Conservation (phyloP, 2,888 invertebrate species). For the Drosophila heteroneura region DNA sequence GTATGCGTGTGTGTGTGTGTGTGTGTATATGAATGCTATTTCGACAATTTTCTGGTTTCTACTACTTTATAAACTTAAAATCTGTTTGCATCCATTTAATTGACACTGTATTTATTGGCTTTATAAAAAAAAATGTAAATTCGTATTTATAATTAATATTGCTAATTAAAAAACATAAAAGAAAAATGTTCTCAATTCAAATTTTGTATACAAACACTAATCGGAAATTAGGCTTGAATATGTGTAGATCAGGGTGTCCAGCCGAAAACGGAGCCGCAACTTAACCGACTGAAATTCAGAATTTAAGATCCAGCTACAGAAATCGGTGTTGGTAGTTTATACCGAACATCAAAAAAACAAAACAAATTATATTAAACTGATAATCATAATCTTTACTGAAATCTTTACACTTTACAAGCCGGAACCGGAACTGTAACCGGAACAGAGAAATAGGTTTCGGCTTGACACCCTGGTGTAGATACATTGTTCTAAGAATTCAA, state of each 20-base stretch:
- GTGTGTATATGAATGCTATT: background rate
- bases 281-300: background rate
- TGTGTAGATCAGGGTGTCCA: background rate
- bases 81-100: background rate
- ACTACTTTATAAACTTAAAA: background rate
- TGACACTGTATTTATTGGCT: background rate
- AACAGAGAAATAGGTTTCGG: background rate
- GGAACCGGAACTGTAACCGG: background rate
- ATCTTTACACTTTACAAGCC: background rate
- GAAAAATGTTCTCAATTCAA: background rate
- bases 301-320: background rate
- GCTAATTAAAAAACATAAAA: conserved; percentile 1
- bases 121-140: background rate
- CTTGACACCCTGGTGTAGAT: conserved; percentile 2
- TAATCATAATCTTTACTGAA: background rate
- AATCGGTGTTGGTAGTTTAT: background rate
- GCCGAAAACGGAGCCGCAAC: background rate
- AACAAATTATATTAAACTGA: background rate
- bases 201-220: background rate
- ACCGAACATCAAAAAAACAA: background rate
- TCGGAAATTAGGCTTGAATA: background rate
- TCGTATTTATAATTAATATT: background rate
- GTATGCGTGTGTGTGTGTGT: conserved; percentile 1
- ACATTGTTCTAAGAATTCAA: conserved; percentile 1
- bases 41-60: background rate